Base-by-base conservation (phyloP, 2,888 invertebrate genomes). In the Netelia melanura region DNA sequence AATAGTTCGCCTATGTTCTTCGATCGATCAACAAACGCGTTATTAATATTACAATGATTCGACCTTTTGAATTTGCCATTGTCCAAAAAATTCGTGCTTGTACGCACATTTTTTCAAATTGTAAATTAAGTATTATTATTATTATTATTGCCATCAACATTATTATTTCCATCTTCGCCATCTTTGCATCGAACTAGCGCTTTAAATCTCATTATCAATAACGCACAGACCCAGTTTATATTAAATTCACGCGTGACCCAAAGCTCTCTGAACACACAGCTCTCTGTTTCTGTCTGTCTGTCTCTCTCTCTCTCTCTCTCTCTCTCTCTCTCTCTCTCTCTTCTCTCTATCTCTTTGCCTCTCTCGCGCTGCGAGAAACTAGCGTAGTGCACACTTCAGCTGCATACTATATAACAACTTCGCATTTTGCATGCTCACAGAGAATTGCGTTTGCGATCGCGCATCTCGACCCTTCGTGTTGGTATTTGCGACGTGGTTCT, bases 401-500 rank as follows among this genome's bases (percentile, higher is more conserved):
- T 74, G 17, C 54, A 58, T 48, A 58, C 23, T 38, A 25, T 58
- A 21, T 56, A 17, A 54, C 58, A 21, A 43, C 23, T 56, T 25
- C 76, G 67, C 86, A 86, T 86, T 83, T 75, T 70, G 75, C 72
- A 86, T 86, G 82, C 85, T 78, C 83, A 83, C 83, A 83, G 85
- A 71, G 83, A 86, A 86, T 86, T 86, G 79, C 78, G 64, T 43
- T 65, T 67, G 52, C 68, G 64, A 67, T 48, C 48, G 10, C 14
- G 48, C 44, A 23, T 48, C 56, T 61, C 70, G 58, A 68, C 72
- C 52, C 25, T 61, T 65, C 61, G 30, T n/a, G 65, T 83, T 78
- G 72, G 44, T 74, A 68, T 81, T 70, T 70, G 54, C 52, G 68
- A 67, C 80, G 17, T 65, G 21, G 44, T 23, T 48, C 25, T 10